These are phyloP conservation scores for Pterostichus madidus DNA, from an alignment of 2,888 invertebrate species.

Conservation along the genomic window DNA sequence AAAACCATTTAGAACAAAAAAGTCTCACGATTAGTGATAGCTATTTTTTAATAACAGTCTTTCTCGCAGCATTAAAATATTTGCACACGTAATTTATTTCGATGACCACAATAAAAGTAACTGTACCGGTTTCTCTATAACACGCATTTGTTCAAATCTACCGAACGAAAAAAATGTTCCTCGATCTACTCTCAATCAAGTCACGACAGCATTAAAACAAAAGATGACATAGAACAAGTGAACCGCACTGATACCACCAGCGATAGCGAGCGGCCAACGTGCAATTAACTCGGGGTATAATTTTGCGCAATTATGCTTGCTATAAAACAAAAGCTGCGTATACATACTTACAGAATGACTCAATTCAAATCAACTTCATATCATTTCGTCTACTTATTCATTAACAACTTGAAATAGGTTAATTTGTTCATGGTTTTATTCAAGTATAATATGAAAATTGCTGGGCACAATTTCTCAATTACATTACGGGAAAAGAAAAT, in stretches of 20 bases:
- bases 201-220: constrained; percentile 66
- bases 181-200: constrained; percentile 65
- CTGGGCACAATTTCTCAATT: not conserved
- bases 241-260: constrained; percentile 42
- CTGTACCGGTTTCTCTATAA: constrained; percentile 55
- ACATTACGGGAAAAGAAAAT: not conserved
- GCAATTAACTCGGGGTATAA: constrained; percentile 12
- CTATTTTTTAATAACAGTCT: constrained; percentile 61
- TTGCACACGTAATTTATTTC: constrained; percentile 62
- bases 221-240: constrained; percentile 67
- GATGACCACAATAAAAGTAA: constrained; percentile 63
- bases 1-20: constrained; percentile 39
- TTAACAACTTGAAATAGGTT: constrained; percentile 21
- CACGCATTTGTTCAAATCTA: constrained; percentile 43
- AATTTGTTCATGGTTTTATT: constrained; percentile 15
- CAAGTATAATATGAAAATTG: constrained; percentile 4
- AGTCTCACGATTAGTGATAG: constrained; percentile 53
- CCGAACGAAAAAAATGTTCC: constrained; percentile 14
- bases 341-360: constrained; percentile 23
- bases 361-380: constrained; percentile 9
- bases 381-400: constrained; percentile 7
- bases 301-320: constrained; percentile 11
- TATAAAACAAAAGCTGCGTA: not conserved
- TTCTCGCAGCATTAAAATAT: constrained; percentile 62
- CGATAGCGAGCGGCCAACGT: constrained; percentile 47